These are phyloP conservation scores for Heteromyza rotundicornis DNA, from an alignment of 2,888 invertebrate genomes.

Conservation along the genomic window DNA sequence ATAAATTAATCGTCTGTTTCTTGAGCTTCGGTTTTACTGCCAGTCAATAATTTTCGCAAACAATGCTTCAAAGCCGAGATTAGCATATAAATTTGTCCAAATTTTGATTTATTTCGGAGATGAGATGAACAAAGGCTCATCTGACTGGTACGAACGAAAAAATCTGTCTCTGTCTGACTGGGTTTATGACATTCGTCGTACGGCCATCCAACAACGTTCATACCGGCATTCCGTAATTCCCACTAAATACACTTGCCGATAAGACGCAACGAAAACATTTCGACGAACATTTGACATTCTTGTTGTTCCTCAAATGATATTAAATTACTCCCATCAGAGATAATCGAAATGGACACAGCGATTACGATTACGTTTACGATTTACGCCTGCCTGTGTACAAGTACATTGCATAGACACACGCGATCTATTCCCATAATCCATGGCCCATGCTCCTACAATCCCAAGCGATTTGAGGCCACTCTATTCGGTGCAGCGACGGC, in stretches of 20 bases:
- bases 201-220: too few relatives aligned
- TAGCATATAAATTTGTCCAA: neutral
- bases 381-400: slow-evolving; percentile 15
- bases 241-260: slow-evolving; percentile 42
- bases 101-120: neutral
- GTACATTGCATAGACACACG: neutral
- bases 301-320: slow-evolving; percentile 47
- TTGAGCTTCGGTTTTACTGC: too few relatives aligned
- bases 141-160: neutral
- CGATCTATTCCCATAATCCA: slow-evolving; percentile 3
- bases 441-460: slow-evolving; percentile 8
- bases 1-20: too few relatives aligned
- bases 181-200: too few relatives aligned
- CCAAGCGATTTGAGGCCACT: slow-evolving; percentile 13
- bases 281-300: slow-evolving; percentile 42
- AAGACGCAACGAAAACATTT: slow-evolving; percentile 31
- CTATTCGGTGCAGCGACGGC: too few relatives aligned
- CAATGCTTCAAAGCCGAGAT: too few relatives aligned
- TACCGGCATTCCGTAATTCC: slow-evolving; percentile 43
- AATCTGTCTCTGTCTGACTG: neutral
- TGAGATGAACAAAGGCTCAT: neutral
- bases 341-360: slow-evolving; percentile 54
- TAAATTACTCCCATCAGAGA: slow-evolving; percentile 52
- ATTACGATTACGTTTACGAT: slow-evolving; percentile 46
- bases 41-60: too few relatives aligned